phyloP scores from a whole-genome alignment of 2,797 vertebrate genomes.

The Echeneis naucrates region DNA sequence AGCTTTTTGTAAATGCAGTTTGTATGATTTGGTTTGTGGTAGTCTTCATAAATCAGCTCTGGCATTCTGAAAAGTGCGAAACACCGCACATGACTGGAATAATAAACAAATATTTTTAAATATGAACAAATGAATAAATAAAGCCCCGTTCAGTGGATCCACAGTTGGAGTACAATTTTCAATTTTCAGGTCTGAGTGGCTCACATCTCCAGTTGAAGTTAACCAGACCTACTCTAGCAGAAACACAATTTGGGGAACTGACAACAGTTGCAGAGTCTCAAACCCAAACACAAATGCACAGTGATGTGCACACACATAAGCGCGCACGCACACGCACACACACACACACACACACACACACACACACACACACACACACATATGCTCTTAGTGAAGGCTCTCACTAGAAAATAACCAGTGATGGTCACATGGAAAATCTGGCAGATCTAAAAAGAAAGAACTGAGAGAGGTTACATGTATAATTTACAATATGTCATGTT shows the following conservation, averaged over 20 bases:
- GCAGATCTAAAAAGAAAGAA: constrained; percentile 69
- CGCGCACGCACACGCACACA: constrained; percentile 11
- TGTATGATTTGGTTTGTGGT: constrained; percentile 70
- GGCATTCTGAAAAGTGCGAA: constrained; percentile 80
- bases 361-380: neutral
- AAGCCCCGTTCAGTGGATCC: constrained; percentile 62
- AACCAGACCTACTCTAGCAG: constrained; percentile 67
- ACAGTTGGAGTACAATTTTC: constrained; percentile 67
- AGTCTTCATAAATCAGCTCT: constrained; percentile 79
- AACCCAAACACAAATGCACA: constrained; percentile 45
- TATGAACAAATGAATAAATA: constrained; percentile 81
- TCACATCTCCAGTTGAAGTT: constrained; percentile 55
- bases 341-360: constrained; percentile 36
- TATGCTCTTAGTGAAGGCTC: constrained; percentile 43
- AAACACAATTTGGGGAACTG: constrained; percentile 64
- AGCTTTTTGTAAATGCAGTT: constrained; percentile 78
- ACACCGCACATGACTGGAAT: constrained; percentile 73
- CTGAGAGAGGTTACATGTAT: constrained; percentile 53
- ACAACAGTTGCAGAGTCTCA: constrained; percentile 57
- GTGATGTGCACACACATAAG: constrained; percentile 27
- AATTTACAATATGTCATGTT: constrained; percentile 71
- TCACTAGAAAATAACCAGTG: constrained; percentile 57
- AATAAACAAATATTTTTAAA: constrained; percentile 83
- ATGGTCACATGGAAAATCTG: constrained; percentile 58
- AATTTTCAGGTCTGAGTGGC: constrained; percentile 63